Evolutionary conservation across 2,113 vertebrate genomes (phyloP), one percentile per base, ranked within the genome.

Genomic region (Oreamnos americanus): DNA sequence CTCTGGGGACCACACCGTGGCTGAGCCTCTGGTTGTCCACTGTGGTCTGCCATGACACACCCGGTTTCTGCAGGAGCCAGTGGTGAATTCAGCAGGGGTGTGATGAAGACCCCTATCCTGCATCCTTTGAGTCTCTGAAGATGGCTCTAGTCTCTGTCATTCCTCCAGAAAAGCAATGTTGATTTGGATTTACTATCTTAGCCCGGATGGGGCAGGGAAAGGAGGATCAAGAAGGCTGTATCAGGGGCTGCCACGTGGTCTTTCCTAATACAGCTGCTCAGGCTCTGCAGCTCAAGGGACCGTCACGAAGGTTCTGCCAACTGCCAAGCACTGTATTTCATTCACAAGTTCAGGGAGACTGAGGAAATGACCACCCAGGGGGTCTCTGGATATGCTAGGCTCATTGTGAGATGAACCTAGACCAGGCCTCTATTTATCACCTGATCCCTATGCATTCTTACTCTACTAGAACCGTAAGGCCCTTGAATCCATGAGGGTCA

Each of bases 141-240:
- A 67, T 30, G 23, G 36, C 87, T 8, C 26, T 14, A 15, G 55
- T 33, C 51, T 71, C 79, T 12, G 25, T 43, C n/a, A 12, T 64
- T 39, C 47, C n/a, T 71, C 76, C 49, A 60, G 87, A 92, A 85
- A 85, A 2, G 5, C 39, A 7, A 4, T 28, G 14, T 9, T 39
- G 60, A 49, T 43, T 57, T 36, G 43, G 43, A 82, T n/a, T 60
- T 39, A 14, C 30, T 47, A 3, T 25, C 85, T 51, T 23, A 36
- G 57, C 51, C 7, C 4, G n/a, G n/a, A 4, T 9, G 49, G 43
- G 36, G 39, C 0, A 0, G 47, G 10, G 45, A 19, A 15, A 53
- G 23, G 51, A 17, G 47, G 16, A 7, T 3, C 9, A 12, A 79
- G 36, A 26, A 43, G 33, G 6, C 82, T 30, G 4, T 47, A 4